These are phyloP conservation scores for Gryllus longicercus DNA, from an alignment of 2,888 invertebrate genomes.

Conservation along the genomic window DNA sequence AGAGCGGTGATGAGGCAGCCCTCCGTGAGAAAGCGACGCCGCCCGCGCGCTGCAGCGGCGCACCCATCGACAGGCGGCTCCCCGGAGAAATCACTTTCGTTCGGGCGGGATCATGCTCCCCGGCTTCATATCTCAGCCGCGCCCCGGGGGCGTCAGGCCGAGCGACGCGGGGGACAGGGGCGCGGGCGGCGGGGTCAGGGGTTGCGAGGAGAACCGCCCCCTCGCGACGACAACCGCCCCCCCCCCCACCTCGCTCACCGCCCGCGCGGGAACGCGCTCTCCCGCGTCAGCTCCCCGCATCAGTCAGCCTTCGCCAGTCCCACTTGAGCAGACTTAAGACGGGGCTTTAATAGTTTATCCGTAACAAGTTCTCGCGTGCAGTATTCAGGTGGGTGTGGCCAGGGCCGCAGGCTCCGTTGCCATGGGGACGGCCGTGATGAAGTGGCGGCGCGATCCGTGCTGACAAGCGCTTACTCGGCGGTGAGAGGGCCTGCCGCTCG, in stretches of 20 bases:
- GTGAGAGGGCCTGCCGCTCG: constrained; percentile 25
- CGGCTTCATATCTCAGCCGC: constrained; percentile 17
- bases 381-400: constrained; percentile 18
- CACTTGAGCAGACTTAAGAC: background rate
- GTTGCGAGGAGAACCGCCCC: too few species aligned
- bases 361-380: constrained; percentile 17
- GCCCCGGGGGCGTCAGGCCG: background rate
- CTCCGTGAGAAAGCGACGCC: background rate
- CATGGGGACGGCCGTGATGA: constrained; percentile 30
- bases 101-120: constrained; percentile 6
- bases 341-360: constrained; percentile 17
- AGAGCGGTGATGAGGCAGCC: too few species aligned
- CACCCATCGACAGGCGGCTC: background rate
- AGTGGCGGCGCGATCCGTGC: constrained; percentile 30
- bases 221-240: background rate
- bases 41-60: background rate
- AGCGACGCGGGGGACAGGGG: too few species aligned
- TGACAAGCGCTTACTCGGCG: constrained; percentile 34
- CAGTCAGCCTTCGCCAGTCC: background rate
- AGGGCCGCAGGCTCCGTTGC: constrained; percentile 23
- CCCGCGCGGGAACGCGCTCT: background rate
- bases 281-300: constrained; percentile 3
- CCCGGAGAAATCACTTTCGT: background rate
- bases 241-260: background rate
- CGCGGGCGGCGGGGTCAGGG: too few species aligned